These are phyloP conservation scores for Argentina silus DNA, from an alignment of 2,797 vertebrate genomes.

Conservation along the genomic window DNA sequence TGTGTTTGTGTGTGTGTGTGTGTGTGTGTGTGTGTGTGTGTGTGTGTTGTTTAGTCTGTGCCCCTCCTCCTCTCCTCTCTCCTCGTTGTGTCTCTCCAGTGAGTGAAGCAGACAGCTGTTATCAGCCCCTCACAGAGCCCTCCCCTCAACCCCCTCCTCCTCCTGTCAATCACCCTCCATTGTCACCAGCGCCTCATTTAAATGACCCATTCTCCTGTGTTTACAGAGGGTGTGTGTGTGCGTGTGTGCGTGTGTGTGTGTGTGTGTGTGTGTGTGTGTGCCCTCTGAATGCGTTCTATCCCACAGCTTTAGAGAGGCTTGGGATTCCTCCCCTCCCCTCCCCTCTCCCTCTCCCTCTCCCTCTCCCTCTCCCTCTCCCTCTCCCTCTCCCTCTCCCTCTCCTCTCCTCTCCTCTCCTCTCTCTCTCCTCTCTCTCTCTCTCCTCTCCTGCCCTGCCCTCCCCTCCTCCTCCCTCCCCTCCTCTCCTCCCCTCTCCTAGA, in stretches of 20 bases:
- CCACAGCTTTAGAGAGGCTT: neutral
- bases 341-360: too few species aligned
- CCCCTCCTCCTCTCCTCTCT: conserved; percentile 14
- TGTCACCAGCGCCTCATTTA: conserved; percentile 63
- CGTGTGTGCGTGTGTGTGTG: conserved; percentile 8
- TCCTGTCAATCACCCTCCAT: conserved; percentile 71
- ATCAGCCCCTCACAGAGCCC: conserved; percentile 74
- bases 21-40: conserved; percentile 19
- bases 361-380: too few species aligned
- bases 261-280: conserved; percentile 28
- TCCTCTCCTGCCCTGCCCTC: conserved; percentile 23
- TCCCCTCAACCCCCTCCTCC: conserved; percentile 64
- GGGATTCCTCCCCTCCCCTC: too few species aligned
- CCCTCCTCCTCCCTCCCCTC: conserved; percentile 13
- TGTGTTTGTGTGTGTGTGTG: neutral
- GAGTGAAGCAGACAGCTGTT: conserved; percentile 73
- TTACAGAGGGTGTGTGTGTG: conserved; percentile 44
- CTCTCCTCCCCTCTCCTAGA: neutral
- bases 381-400: neutral
- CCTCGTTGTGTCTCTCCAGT: conserved; percentile 47
- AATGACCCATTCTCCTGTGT: conserved; percentile 50
- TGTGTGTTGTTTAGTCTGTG: too few species aligned
- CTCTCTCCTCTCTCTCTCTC: conserved; percentile 15
- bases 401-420: too few species aligned
- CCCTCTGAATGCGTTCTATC: neutral